Evolutionary conservation across 2,113 vertebrate genomes (phyloP), one percentile per base, ranked within the genome.

Genomic region (Strix uralensis): DNA sequence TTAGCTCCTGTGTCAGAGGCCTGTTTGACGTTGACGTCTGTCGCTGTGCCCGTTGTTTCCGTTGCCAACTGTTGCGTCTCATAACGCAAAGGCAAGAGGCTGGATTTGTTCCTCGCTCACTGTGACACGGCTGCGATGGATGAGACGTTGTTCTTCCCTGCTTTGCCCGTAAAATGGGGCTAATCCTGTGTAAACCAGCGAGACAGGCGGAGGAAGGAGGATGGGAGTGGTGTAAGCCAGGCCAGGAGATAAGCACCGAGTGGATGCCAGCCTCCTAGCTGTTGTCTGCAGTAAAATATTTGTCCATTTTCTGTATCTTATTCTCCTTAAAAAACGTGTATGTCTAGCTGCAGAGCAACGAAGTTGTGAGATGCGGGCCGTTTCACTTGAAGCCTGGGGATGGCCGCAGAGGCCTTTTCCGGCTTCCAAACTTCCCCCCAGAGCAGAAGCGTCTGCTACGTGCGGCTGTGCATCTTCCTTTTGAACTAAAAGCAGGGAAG

Each of bases 81-180:
- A 0, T 12, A 7, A 9, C 1, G 0, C 54, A 0, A 6, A 1
- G 47, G 27, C 19, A 4, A 8, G 36, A 30, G 52, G 34, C 36
- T 23, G 61, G 51, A 2, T 14, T 49, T 54, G 57, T 11, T 36
- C 34, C 44, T 40, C 2, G 1, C 58, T 25, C 0, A 0, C 62
- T 0, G 13, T 0, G 40, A 52, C 1, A 0, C 0, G 1, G 73
- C 54, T 26, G 32, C 2, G 0, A 0, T 13, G 73, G 44, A 5
- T 8, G 32, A 71, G 74, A 29, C 2, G 3, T 17, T 3, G 14
- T 74, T 70, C 70, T 26, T 79, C 51, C 49, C 57, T 27, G 58
- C 54, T 49, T 72, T 36, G 47, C 10, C 71, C 30, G 0, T 59
- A 47, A 74, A 91, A 82, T 9, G 70, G 62, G 90, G 87, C 82